Evolutionary conservation across 2,888 invertebrate species (phyloP).

Genomic region (Tenthredo livida): DNA sequence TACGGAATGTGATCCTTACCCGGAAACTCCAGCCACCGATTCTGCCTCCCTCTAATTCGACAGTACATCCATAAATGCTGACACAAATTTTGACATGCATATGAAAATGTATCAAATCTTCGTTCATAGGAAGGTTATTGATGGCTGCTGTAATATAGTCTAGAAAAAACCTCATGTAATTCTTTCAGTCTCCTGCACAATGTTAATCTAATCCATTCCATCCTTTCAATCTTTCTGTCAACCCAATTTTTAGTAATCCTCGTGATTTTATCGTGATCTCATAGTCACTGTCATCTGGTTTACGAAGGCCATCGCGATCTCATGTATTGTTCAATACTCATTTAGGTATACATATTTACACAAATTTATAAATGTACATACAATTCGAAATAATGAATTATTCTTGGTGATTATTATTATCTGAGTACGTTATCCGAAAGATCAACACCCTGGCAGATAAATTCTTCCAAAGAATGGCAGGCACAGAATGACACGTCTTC

Average conservation of each 20-base stretch:
- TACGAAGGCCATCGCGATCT: neutral
- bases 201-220: no score
- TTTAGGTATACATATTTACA: neutral
- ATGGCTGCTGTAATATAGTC: neutral
- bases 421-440: neutral
- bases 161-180: neutral
- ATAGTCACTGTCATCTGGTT: no score
- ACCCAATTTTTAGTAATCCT: no score
- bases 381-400: neutral
- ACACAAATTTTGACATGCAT: neutral
- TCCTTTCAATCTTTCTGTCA: no score
- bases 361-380: neutral
- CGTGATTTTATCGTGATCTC: no score
- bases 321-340: neutral
- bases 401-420: neutral
- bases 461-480: neutral
- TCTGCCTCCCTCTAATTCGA: neutral
- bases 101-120: neutral
- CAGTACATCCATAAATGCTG: neutral
- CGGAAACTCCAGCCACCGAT: conserved; percentile 70
- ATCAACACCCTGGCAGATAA: neutral
- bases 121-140: neutral
- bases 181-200: no score
- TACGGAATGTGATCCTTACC: conserved; percentile 79
- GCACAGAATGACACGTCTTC: neutral